Percentiles rank a stretch among this genome's conserved stretches.
Evolutionary conservation across 2,797 vertebrate genomes (phyloP).

Genomic region (Otus scops): DNA sequence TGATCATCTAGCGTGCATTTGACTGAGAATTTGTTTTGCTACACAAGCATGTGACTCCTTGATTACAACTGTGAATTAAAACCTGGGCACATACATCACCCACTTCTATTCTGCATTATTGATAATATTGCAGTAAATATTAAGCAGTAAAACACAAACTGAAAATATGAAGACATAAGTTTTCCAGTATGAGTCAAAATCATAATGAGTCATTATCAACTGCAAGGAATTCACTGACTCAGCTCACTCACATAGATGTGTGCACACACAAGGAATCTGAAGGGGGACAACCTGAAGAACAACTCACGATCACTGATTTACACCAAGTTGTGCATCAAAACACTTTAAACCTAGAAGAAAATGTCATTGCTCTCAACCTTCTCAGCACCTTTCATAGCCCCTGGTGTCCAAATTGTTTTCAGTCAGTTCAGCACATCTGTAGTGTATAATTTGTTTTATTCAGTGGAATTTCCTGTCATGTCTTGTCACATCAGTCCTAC

Average conservation of each 20-base stretch:
- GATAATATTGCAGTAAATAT: not conserved
- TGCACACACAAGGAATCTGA: not conserved
- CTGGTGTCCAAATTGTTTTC: slow-evolving; percentile 55
- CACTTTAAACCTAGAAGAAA: not conserved
- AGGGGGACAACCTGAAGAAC: not conserved
- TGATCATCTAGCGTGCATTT: not conserved
- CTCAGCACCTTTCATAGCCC: slow-evolving; percentile 47
- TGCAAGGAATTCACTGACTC: not conserved
- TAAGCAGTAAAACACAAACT: not conserved
- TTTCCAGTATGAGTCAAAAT: not conserved
- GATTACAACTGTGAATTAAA: not conserved
- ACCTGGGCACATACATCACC: not conserved
- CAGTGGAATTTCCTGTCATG: slow-evolving; percentile 66
- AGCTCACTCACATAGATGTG: not conserved
- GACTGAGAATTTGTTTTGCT: not conserved
- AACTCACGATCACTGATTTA: not conserved
- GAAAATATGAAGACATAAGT: not conserved
- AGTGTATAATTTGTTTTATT: slow-evolving; percentile 70
- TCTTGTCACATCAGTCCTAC: slow-evolving; percentile 44
- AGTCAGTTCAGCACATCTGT: slow-evolving; percentile 62
- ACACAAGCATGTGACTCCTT: not conserved
- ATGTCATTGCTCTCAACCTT: slow-evolving; percentile 27
- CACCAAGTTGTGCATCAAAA: not conserved
- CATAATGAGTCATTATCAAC: not conserved
- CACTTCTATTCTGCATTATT: not conserved